Base-by-base conservation (phyloP, 2,113 vertebrate species). In the Osmerus eperlanus region DNA sequence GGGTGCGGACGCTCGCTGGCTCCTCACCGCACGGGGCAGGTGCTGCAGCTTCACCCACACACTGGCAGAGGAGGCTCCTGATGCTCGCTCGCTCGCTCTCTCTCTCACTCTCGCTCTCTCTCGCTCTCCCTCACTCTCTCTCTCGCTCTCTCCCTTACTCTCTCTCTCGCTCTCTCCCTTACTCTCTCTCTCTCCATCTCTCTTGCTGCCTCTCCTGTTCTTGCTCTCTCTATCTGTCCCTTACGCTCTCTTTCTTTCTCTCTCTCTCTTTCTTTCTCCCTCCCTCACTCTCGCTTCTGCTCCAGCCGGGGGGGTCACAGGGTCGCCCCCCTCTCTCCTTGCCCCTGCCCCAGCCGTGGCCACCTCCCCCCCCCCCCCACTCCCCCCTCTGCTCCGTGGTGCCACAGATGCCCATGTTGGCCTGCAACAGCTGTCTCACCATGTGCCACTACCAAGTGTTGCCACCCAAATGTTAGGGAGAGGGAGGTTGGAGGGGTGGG, bases 341-440 rank as follows among this genome's bases (percentile, higher is more conserved):
- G 36, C 36, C 36, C 25, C 19, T 18, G 29, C n/a, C 64, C 7
- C 19, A 12, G 19, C 36, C 19, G 11, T 18, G 32, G 16, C 36
- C 41, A 25, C 66, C 32, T 9, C n/a, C 21, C 54, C 25, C 73
- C 36, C 70, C 47, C 61, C 16, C 71, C 68, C 47, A 16, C 32
- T 53, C 74, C 70, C 74, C 72, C 53, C 16, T 73, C 72, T 77
- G 80, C 81, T 70, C 71, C 78, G 84, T 84, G 83, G 83, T 86
- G 83, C 78, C 86, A 89, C 92, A 92, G 91, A 92, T 91, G 90
- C 90, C 86, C 89, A 85, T 84, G 88, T 91, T 90, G 86, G 86
- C 84, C 90, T 84, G 89, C 90, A 92, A 92, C 92, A 93, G 92
- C 92, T 93, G 92, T 89, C 91, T 90, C 90, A 90, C 91, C 90